phyloP scores from a whole-genome alignment of 1,140 invertebrate species.

The Panagrolaimus sp. region DNA sequence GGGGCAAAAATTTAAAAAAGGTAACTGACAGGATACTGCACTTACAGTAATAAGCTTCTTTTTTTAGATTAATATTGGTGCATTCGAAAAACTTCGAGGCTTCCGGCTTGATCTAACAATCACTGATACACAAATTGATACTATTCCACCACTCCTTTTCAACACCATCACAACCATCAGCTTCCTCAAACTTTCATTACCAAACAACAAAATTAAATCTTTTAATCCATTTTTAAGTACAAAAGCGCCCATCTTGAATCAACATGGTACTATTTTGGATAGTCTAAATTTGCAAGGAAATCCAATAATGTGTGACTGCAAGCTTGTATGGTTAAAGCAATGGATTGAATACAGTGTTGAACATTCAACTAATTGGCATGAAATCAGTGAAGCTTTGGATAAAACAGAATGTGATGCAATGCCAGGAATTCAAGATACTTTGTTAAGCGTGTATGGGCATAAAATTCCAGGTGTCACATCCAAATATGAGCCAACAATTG shows the following conservation, averaged over 20 bases:
- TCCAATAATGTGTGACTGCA: slow-evolving; percentile 41
- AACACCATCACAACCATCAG: slow-evolving; percentile 30
- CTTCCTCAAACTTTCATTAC: slow-evolving; percentile 25
- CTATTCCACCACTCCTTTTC: slow-evolving; percentile 38
- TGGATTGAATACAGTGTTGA: slow-evolving; percentile 34
- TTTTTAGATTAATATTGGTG: slow-evolving; percentile 26
- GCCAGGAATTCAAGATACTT: not conserved
- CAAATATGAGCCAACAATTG: not conserved
- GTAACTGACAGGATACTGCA: slow-evolving; percentile 22
- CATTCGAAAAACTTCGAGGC: slow-evolving; percentile 31
- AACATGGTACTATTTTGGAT: slow-evolving; percentile 39
- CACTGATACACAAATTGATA: slow-evolving; percentile 26
- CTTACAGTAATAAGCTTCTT: too few species aligned
- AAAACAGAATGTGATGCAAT: slow-evolving; percentile 1
- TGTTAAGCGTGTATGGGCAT: not conserved
- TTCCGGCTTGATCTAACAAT: slow-evolving; percentile 29
- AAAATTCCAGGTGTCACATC: not conserved
- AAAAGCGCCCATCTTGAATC: slow-evolving; percentile 29
- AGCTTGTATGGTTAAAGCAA: slow-evolving; percentile 35
- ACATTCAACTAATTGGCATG: slow-evolving; percentile 16
- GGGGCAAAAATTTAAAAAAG: slow-evolving; percentile 30
- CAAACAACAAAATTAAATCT: slow-evolving; percentile 31
- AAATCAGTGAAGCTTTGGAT: not conserved
- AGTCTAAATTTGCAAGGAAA: slow-evolving; percentile 27
- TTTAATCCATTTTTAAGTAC: slow-evolving; percentile 18